Base-by-base conservation (phyloP, 2,797 vertebrate species). In the Enteromius mattozi region DNA sequence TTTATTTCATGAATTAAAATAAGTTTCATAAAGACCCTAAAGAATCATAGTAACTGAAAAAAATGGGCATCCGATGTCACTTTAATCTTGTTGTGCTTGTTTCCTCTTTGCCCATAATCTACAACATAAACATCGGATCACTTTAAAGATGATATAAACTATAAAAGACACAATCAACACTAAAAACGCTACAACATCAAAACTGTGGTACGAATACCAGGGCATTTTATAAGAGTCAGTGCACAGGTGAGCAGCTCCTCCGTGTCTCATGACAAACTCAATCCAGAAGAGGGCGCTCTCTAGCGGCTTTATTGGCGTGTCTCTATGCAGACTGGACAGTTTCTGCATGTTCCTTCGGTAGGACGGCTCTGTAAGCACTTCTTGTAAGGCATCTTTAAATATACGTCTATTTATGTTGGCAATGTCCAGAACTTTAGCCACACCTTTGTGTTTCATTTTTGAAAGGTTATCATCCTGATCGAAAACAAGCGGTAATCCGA, bases 191-290 rank as follows among this genome's bases (percentile, higher is more conserved):
- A 85, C 0, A 0, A 93, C 89, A 78, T 94, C 93, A 1, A 93
- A 56, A 76, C 88, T 92, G 88, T 93, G 4, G 85, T 93, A 94
- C 33, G 86, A 83, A 1, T 92, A 94, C 93, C 93, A 90, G 30
- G 92, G 88, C 87, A 94, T 82, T 76, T 54, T 92, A 87, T 92
- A 93, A 10, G 91, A 91, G 71, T 92, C 87, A 0, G 93, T 78
- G 66, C 85, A 92, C 69, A 95, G 89, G 81, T 95, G 91, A 89
- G 92, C 90, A 37, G 93, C 93, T 35, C 93, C 93, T 92, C 91
- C 89, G 90, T 93, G 90, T 86, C 91, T 92, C 86, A 94, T 93
- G 12, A 94, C 92, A 84, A 94, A 95, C 89, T 95, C 93, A n/a
- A 92, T 92, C 94, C 93, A 94, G 93, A 92, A 94, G 89, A 93